Percentiles rank a stretch among this genome's conserved stretches.
phyloP scores from a whole-genome alignment of 53 echinoderm and acorn worm genomes.

The Stichopus horrens region DNA sequence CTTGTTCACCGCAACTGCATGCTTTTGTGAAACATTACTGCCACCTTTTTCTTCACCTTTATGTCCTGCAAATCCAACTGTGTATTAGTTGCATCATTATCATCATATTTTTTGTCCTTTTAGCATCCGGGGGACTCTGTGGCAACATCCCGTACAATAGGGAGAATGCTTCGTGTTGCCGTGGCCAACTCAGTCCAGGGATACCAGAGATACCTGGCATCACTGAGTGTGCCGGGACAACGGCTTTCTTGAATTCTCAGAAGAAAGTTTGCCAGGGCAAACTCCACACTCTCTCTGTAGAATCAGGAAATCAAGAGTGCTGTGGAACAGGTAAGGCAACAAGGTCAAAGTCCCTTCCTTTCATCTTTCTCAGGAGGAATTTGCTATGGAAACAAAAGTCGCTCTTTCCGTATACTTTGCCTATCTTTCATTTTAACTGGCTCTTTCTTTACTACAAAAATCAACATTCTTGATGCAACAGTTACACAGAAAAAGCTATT shows the following conservation, averaged over 20 bases:
- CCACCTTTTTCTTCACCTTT: too few species aligned
- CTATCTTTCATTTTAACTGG: too few species aligned
- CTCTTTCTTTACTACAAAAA: too few species aligned
- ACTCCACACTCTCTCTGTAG: neutral
- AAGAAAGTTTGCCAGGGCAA: neutral
- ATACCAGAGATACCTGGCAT: constrained; percentile 18
- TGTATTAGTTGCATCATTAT: too few species aligned
- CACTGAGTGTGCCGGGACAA: neutral
- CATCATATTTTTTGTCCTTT: neutral
- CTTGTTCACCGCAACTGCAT: too few species aligned
- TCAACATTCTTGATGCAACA: too few species aligned
- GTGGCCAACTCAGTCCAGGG: neutral
- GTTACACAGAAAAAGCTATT: too few species aligned
- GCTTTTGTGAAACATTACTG: too few species aligned
- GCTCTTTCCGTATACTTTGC: too few species aligned
- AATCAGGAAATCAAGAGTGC: neutral
- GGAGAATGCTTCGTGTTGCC: neutral
- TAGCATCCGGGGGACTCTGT: constrained; percentile 1
- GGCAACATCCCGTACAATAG: neutral
- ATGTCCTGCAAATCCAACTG: too few species aligned
- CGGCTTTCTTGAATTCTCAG: neutral
- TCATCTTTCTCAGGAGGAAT: too few species aligned
- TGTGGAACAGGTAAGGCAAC: neutral
- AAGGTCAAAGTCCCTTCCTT: neutral
- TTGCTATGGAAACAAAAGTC: too few species aligned